Evolutionary conservation across 2,888 invertebrate species (phyloP).

Genomic region (Dexiosoma caninum): DNA sequence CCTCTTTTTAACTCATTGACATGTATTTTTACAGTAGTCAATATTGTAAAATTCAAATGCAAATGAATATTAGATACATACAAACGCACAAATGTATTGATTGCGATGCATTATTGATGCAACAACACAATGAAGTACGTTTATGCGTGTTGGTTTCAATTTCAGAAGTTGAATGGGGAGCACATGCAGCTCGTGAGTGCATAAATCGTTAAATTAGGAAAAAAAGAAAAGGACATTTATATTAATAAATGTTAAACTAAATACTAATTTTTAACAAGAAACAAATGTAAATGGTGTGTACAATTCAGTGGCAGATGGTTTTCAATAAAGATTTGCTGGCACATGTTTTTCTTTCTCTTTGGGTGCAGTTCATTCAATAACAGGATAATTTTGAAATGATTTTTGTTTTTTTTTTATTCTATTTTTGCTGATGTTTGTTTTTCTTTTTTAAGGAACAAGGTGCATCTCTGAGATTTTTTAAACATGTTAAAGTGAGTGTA

Average conservation of each 20-base stretch:
- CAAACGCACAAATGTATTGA: neutral
- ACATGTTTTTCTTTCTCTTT: slow-evolving; percentile 41
- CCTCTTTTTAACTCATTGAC: slow-evolving; percentile 31
- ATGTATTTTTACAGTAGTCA: slow-evolving; percentile 32
- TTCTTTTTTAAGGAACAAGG: slow-evolving; percentile 39
- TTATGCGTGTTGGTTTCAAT: neutral
- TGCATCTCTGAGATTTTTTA: slow-evolving; percentile 30
- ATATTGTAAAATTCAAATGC: neutral
- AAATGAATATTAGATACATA: slow-evolving; percentile 6
- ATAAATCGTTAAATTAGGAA: slow-evolving; percentile 34
- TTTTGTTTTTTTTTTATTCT: slow-evolving; percentile 24
- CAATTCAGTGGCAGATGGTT: slow-evolving; percentile 34
- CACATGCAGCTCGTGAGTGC: slow-evolving; percentile 36
- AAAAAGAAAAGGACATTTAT: slow-evolving; percentile 52
- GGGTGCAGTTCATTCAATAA: slow-evolving; percentile 47
- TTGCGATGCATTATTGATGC: slow-evolving; percentile 3
- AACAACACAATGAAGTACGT: slow-evolving; percentile 18
- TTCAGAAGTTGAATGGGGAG: slow-evolving; percentile 25
- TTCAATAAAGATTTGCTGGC: slow-evolving; percentile 30
- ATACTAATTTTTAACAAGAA: slow-evolving; percentile 65
- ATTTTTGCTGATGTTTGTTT: slow-evolving; percentile 18
- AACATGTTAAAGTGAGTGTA: slow-evolving; percentile 44
- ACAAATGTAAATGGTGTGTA: slow-evolving; percentile 63
- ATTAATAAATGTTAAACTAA: slow-evolving; percentile 60
- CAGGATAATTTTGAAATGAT: slow-evolving; percentile 40